Evolutionary conservation across 1,140 invertebrate genomes (phyloP).

Genomic region (Chironomus striatipennis): DNA sequence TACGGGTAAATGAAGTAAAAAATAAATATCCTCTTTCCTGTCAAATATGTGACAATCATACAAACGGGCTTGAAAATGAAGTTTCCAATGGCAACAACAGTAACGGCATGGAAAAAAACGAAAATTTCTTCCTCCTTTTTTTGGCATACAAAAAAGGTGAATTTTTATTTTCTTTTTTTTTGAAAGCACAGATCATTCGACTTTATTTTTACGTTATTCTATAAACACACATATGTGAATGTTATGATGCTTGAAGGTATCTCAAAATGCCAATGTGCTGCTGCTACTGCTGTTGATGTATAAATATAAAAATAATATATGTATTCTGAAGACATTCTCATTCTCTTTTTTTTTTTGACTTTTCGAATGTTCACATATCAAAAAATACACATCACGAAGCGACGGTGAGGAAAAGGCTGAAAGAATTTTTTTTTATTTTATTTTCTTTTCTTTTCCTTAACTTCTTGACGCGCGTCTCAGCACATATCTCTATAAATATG

Average conservation of each 20-base stretch:
- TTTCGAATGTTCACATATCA: too few species aligned
- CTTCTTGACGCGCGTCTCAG: neutral
- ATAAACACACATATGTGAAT: too few species aligned
- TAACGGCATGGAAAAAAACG: too few species aligned
- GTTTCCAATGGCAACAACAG: neutral
- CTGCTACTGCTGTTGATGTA: neutral
- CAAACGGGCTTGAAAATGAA: slow-evolving; percentile 22
- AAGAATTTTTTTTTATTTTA: too few species aligned
- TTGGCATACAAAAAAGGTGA: neutral
- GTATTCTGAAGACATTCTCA: neutral
- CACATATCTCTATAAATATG: neutral
- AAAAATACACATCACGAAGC: too few species aligned
- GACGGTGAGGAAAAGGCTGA: too few species aligned
- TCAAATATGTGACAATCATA: slow-evolving; percentile 22
- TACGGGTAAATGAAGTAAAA: slow-evolving; percentile 25
- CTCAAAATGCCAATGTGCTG: neutral
- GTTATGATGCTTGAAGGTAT: neutral
- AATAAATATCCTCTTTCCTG: slow-evolving; percentile 24
- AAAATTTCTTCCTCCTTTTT: neutral
- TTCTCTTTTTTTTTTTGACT: too few species aligned
- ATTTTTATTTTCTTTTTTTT: neutral
- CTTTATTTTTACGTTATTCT: too few species aligned
- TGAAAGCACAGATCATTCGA: too few species aligned
- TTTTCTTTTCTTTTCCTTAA: neutral
- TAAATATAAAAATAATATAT: neutral